Evolutionary conservation across 2,113 vertebrate species (phyloP).

Genomic region (Coryphaenoides rupestris): DNA sequence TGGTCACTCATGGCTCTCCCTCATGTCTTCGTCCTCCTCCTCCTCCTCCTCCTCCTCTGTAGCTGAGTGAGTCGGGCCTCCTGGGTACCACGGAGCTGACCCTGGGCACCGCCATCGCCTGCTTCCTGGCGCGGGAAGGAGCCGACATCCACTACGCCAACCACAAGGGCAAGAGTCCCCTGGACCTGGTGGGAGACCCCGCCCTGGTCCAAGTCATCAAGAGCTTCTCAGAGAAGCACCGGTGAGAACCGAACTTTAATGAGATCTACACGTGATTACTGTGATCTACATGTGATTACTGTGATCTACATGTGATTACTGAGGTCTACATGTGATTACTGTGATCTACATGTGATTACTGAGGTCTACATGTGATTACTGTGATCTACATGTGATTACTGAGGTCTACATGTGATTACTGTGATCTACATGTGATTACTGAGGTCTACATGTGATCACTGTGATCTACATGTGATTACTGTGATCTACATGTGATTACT

Average conservation of each 20-base stretch:
- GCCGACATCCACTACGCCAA: slow-evolving; percentile 92
- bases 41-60: background rate
- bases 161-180: slow-evolving; percentile 88
- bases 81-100: slow-evolving; percentile 83
- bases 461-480: too few relatives aligned
- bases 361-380: too few relatives aligned
- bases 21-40: background rate
- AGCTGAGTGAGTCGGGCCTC: slow-evolving; percentile 87
- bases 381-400: too few relatives aligned
- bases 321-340: too few relatives aligned
- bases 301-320: too few relatives aligned
- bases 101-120: slow-evolving; percentile 83
- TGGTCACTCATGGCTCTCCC: background rate
- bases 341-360: too few relatives aligned
- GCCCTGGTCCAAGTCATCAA: slow-evolving; percentile 82
- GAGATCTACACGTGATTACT: too few relatives aligned
- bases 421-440: too few relatives aligned
- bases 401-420: too few relatives aligned
- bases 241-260: slow-evolving; percentile 75
- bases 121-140: slow-evolving; percentile 90
- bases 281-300: too few relatives aligned
- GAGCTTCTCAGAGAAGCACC: slow-evolving; percentile 89
- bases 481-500: too few relatives aligned
- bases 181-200: slow-evolving; percentile 84
- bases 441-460: too few relatives aligned